Conservation (phyloP, 2,888 invertebrate genomes). For the Polietes domitor region DNA sequence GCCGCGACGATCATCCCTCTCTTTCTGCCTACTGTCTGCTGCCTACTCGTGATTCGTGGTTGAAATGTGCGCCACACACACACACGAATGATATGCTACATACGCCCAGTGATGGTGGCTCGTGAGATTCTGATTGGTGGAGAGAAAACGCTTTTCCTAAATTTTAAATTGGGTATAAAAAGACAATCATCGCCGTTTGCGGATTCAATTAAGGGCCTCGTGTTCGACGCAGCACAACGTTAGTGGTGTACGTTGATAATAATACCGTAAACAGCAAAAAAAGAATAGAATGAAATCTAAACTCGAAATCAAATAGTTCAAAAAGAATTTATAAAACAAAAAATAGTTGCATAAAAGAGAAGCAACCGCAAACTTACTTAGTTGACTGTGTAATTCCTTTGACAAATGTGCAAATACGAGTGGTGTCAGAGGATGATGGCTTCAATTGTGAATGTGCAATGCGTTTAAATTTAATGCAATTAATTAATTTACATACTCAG, state of each 20-base stretch:
- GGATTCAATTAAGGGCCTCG: conserved; percentile 81
- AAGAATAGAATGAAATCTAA: conserved; percentile 53
- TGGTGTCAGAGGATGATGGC: background rate
- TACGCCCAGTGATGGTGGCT: conserved; percentile 78
- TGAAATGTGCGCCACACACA: conserved; percentile 49
- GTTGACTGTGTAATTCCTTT: background rate
- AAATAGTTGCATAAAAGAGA: background rate
- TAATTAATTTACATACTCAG: conserved; percentile 75
- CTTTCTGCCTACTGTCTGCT: too few species aligned
- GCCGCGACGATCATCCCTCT: conserved; percentile 34
- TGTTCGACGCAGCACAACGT: conserved; percentile 74
- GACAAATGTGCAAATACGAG: conserved; percentile 7
- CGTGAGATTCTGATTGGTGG: conserved; percentile 78
- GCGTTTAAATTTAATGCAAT: conserved; percentile 73
- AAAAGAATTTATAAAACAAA: conserved; percentile 25
- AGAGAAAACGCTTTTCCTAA: conserved; percentile 73
- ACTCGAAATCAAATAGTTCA: conserved; percentile 42
- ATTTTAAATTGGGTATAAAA: conserved; percentile 81
- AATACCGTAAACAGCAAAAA: conserved; percentile 56
- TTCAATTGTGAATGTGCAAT: conserved; percentile 36
- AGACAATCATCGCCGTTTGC: conserved; percentile 85
- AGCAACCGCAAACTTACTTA: too few species aligned
- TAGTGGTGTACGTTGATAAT: conserved; percentile 41
- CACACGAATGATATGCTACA: conserved; percentile 49
- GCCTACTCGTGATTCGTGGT: conserved; percentile 58